Conservation (phyloP, 2,113 vertebrate species). For the Leptobrachium leishanense region DNA sequence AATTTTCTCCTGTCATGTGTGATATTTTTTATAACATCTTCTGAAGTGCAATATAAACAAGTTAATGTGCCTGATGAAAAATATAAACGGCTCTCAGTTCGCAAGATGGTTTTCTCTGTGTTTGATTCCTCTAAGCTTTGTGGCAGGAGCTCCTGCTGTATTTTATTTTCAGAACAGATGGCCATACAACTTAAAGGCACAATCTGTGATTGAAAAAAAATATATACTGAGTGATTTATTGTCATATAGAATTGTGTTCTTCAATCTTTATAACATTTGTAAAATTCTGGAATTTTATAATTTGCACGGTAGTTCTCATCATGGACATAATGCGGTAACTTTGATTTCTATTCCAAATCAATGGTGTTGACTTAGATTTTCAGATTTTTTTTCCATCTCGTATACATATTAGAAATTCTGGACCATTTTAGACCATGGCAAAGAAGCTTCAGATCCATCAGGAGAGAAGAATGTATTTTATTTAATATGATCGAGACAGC, state of each 20-base stretch:
- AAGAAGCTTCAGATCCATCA: too few relatives aligned
- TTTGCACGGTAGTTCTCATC: too few relatives aligned
- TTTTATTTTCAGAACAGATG: constrained; percentile 50
- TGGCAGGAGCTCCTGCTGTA: constrained; percentile 37
- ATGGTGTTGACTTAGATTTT: too few relatives aligned
- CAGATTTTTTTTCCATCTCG: too few relatives aligned
- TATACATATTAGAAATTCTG: too few relatives aligned
- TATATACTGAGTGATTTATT: constrained; percentile 1
- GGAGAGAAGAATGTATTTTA: too few relatives aligned
- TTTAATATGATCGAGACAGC: too few relatives aligned
- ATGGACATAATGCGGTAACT: too few relatives aligned
- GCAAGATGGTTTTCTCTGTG: constrained; percentile 51
- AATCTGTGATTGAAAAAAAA: constrained; percentile 10
- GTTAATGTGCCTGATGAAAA: constrained; percentile 52
- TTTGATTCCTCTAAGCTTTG: constrained; percentile 43
- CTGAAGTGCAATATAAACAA: constrained; percentile 59
- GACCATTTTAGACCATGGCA: too few relatives aligned
- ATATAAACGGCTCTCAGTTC: constrained; percentile 46
- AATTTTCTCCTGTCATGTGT: constrained; percentile 54
- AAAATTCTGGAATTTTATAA: too few relatives aligned
- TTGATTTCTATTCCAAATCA: too few relatives aligned
- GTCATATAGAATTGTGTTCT: neutral
- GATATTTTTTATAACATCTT: constrained; percentile 58
- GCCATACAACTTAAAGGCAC: constrained; percentile 12
- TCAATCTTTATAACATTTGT: too few relatives aligned